Evolutionary conservation across 2,113 vertebrate genomes (phyloP).

Genomic region (Grus americana): DNA sequence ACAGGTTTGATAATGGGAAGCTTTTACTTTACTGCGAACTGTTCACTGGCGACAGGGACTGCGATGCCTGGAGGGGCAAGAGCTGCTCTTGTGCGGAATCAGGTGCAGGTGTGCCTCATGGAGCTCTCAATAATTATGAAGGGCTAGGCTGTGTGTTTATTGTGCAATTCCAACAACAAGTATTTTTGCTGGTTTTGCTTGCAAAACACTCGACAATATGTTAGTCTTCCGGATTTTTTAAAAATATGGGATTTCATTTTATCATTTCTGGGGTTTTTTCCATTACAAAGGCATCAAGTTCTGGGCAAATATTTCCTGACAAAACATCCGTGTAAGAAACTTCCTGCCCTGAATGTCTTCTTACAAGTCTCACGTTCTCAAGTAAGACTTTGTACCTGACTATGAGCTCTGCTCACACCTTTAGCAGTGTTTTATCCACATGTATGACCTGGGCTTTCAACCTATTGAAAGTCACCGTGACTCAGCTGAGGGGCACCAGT

Average conservation of each 20-base stretch:
- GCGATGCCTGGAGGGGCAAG: background rate
- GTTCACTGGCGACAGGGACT: conserved; percentile 1
- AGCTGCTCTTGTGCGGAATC: conserved; percentile 1
- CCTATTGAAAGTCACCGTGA: background rate
- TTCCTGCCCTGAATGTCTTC: background rate
- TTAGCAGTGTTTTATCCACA: background rate
- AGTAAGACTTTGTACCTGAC: background rate
- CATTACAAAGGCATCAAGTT: background rate
- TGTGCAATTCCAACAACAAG: background rate
- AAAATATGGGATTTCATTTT: background rate
- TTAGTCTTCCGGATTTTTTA: background rate
- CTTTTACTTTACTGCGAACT: conserved; percentile 25
- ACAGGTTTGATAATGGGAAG: background rate
- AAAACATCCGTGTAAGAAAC: background rate
- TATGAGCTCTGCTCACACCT: background rate
- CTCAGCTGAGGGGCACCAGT: background rate
- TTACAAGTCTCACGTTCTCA: background rate
- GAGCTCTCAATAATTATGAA: background rate
- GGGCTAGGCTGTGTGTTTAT: background rate
- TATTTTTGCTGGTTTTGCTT: conserved; percentile 4
- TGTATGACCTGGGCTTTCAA: background rate
- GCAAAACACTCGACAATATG: conserved; percentile 11
- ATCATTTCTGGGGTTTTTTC: background rate
- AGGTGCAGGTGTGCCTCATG: background rate
- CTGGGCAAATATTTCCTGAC: background rate